These are phyloP conservation scores for Onychomys torridus DNA, from an alignment of 2,797 vertebrate genomes.

Conservation along the genomic window DNA sequence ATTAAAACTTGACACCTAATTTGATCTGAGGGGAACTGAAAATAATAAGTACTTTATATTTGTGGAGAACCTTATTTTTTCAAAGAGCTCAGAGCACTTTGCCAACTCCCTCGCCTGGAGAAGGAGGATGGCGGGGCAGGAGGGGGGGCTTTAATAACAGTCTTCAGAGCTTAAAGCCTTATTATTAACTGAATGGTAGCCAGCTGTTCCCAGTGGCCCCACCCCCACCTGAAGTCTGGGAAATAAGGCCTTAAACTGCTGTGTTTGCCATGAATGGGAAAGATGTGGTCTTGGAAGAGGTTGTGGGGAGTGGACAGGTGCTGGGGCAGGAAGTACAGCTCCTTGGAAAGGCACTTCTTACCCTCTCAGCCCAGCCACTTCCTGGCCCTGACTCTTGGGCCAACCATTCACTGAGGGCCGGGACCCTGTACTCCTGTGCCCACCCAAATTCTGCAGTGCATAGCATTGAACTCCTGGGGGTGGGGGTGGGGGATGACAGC, in stretches of 20 bases:
- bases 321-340: not conserved
- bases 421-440: not conserved
- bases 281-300: not conserved
- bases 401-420: not conserved
- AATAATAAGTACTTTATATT: constrained; percentile 73
- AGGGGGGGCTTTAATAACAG: constrained; percentile 54
- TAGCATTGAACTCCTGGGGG: not conserved
- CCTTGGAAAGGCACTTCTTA: not conserved
- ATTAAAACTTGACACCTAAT: constrained; percentile 77
- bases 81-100: constrained; percentile 60
- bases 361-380: not conserved
- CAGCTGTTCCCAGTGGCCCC: constrained; percentile 63
- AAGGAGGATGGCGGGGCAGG: not conserved
- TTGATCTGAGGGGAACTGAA: constrained; percentile 62
- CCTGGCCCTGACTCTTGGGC: not conserved
- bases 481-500: not conserved
- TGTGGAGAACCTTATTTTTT: constrained; percentile 62
- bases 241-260: constrained; percentile 20
- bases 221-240: not conserved
- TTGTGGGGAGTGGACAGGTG: not conserved
- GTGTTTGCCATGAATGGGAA: not conserved
- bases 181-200: constrained; percentile 60
- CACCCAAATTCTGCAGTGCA: not conserved
- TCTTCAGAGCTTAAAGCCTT: constrained; percentile 50
- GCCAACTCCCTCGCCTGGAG: constrained; percentile 43